A percentile compares a stretch with the other conserved stretches of the same genome.
phyloP scores from a whole-genome alignment of 2,888 invertebrate genomes.

The Chalcis sispes region DNA sequence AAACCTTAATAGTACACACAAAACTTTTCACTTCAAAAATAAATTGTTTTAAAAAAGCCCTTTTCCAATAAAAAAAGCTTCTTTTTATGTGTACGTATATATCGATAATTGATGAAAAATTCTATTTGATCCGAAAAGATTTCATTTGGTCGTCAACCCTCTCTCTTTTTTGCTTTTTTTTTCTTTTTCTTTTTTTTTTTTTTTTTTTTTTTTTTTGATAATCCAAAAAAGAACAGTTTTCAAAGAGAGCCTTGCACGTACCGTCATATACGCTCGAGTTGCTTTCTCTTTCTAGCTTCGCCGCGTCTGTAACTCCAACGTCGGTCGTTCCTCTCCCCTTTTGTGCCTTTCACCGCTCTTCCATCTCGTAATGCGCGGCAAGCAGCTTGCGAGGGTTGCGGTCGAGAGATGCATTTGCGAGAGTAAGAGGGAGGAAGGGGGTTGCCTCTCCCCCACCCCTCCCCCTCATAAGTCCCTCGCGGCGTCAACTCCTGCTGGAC shows the following conservation, averaged over 20 bases:
- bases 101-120: too few relatives aligned
- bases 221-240: neutral
- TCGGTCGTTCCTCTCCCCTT: slow-evolving; percentile 12
- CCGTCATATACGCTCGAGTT: neutral
- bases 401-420: slow-evolving; percentile 35
- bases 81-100: too few relatives aligned
- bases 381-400: slow-evolving; percentile 12
- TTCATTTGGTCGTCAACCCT: too few relatives aligned
- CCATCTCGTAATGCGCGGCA: slow-evolving; percentile 41
- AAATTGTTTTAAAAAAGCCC: too few relatives aligned
- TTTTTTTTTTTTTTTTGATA: neutral
- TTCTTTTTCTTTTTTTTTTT: too few relatives aligned
- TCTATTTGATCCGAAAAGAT: too few relatives aligned
- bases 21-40: too few relatives aligned
- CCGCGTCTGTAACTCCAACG: neutral
- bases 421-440: slow-evolving; percentile 36
- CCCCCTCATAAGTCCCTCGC: slow-evolving; percentile 48
- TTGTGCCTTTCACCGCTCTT: slow-evolving; percentile 11
- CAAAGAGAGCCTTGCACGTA: neutral
- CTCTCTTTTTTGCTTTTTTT: too few relatives aligned
- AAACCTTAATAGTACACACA: too few relatives aligned
- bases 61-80: too few relatives aligned
- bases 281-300: neutral
- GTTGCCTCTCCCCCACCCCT: too few relatives aligned
- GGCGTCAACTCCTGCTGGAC: slow-evolving; percentile 37